A percentile compares a stretch with the other conserved stretches of the same genome.
These are phyloP conservation scores for Ctenopoma kingsleyae DNA, from an alignment of 2,797 vertebrate genomes.

Conservation along the genomic window DNA sequence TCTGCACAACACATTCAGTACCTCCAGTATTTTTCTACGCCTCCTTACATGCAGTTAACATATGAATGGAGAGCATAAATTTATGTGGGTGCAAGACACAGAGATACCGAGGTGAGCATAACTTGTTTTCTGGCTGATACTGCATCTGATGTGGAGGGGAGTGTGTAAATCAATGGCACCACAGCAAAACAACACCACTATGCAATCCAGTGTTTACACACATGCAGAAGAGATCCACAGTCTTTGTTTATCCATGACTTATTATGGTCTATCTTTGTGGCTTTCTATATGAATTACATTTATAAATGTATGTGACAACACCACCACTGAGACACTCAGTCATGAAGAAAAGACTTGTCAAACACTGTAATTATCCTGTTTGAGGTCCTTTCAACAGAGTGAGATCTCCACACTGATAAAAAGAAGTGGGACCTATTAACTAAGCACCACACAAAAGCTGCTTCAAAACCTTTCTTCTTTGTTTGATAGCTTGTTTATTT, in stretches of 20 bases:
- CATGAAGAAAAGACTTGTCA: conserved; percentile 33
- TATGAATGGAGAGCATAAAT: neutral
- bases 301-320: conserved; percentile 24
- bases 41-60: conserved; percentile 1
- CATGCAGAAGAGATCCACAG: conserved; percentile 14
- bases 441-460: conserved; percentile 38
- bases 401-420: conserved; percentile 44
- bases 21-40: neutral
- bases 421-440: conserved; percentile 46
- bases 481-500: conserved; percentile 21
- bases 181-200: conserved; percentile 23
- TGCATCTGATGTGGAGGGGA: neutral
- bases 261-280: conserved; percentile 28
- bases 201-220: neutral
- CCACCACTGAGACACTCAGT: conserved; percentile 15
- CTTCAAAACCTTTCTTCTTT: conserved; percentile 21
- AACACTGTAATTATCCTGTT: conserved; percentile 49
- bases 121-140: neutral
- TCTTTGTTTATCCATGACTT: conserved; percentile 37
- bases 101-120: neutral
- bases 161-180: neutral
- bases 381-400: conserved; percentile 38
- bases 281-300: conserved; percentile 32
- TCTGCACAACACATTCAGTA: conserved; percentile 8
- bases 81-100: neutral